Conservation (phyloP, 1,140 invertebrate species). For the Zaprionus inermis region DNA sequence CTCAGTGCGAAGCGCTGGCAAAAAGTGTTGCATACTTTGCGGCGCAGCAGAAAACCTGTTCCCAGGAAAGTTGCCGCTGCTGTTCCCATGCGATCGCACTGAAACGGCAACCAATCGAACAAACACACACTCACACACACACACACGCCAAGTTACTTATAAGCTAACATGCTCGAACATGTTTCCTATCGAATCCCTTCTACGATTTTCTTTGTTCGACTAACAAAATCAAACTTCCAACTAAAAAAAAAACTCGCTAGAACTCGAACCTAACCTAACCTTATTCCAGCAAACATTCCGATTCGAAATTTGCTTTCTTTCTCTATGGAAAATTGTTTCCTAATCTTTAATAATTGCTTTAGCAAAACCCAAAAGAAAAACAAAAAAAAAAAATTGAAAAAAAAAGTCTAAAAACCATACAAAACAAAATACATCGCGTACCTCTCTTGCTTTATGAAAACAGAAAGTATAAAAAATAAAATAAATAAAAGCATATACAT, state of each 20-base stretch:
- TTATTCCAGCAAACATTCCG: constrained; percentile 1
- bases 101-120: neutral
- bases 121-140: constrained; percentile 6
- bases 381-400: constrained; percentile 2
- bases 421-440: constrained; percentile 74
- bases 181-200: constrained; percentile 10
- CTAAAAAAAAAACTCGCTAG: constrained; percentile 17
- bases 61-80: neutral
- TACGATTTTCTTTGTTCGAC: constrained; percentile 27
- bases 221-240: constrained; percentile 45
- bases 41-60: neutral
- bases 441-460: constrained; percentile 80
- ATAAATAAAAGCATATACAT: constrained; percentile 54
- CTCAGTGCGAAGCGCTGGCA: too few species aligned
- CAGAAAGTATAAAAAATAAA: constrained; percentile 59
- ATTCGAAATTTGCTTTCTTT: constrained; percentile 22
- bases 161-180: constrained; percentile 2
- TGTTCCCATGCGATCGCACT: too few species aligned
- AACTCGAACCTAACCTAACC: constrained; percentile 1
- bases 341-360: constrained; percentile 75
- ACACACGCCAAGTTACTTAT: constrained; percentile 10
- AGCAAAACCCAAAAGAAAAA: constrained; percentile 46
- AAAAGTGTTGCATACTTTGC: neutral
- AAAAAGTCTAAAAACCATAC: constrained; percentile 37
- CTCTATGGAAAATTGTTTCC: constrained; percentile 50